phyloP scores from a whole-genome alignment of 2,113 vertebrate species.

The Corythornis cristatus region DNA sequence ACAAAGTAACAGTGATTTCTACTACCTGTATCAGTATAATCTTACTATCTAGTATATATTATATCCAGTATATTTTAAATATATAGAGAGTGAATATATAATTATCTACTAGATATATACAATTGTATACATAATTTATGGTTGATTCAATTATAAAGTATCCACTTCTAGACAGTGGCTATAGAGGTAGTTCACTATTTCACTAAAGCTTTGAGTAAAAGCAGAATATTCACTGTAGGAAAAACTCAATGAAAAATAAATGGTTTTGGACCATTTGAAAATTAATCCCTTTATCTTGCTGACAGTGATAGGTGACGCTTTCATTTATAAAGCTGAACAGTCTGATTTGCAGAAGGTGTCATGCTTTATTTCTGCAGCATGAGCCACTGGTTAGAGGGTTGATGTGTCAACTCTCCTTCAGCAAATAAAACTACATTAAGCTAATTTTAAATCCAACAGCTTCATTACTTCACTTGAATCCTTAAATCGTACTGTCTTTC shows the following conservation, averaged over 20 bases:
- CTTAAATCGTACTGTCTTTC: background rate
- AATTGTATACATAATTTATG: background rate
- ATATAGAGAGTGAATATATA: no score
- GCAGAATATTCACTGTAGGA: background rate
- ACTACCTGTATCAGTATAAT: background rate
- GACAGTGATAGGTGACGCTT: background rate
- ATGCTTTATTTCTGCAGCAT: background rate
- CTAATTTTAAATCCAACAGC: conserved; percentile 3
- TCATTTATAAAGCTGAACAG: background rate
- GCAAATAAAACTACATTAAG: background rate
- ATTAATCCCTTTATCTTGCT: conserved; percentile 34
- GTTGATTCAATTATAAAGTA: background rate
- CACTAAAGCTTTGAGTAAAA: background rate
- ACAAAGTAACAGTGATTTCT: background rate
- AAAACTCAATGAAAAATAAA: background rate
- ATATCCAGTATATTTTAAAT: background rate
- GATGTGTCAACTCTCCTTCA: background rate
- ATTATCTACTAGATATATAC: background rate
- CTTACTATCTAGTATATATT: background rate
- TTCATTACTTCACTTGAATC: conserved; percentile 13
- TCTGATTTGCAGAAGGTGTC: background rate
- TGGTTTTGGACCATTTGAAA: background rate
- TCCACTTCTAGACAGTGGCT: background rate
- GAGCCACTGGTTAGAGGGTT: conserved; percentile 2
- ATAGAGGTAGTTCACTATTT: background rate